Evolutionary conservation across 1,140 invertebrate genomes (phyloP).

Genomic region (Calycopis cecrops): DNA sequence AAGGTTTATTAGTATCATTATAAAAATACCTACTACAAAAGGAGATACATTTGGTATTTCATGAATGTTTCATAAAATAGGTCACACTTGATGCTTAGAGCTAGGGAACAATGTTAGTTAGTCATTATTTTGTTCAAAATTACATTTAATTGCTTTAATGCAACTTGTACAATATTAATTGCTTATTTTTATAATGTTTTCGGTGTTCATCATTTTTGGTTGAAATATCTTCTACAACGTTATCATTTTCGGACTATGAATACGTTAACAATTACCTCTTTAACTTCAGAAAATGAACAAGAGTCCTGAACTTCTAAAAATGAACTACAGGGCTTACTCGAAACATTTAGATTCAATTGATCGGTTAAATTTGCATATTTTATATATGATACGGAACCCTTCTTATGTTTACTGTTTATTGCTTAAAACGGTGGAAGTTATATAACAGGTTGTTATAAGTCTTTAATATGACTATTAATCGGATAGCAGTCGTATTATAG

Average conservation of each 20-base stretch:
- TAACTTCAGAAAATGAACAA: constrained; percentile 5
- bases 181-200: constrained; percentile 2
- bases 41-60: constrained; percentile 5
- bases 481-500: constrained; percentile 11
- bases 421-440: constrained; percentile 5
- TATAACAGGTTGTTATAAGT: constrained; percentile 1
- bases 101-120: background rate
- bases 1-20: constrained; percentile 4
- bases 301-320: constrained; percentile 4
- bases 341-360: constrained; percentile 7
- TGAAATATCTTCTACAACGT: background rate
- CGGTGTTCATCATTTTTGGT: background rate
- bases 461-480: constrained; percentile 6
- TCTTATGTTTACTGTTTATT: background rate
- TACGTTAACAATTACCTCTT: no score
- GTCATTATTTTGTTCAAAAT: constrained; percentile 3
- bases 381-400: constrained; percentile 9
- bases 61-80: no score
- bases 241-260: background rate
- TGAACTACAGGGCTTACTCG: constrained; percentile 4
- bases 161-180: background rate
- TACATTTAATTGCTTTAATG: constrained; percentile 1
- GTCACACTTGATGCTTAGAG: constrained; percentile 5
- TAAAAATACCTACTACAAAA: constrained; percentile 11
- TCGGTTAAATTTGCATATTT: constrained; percentile 3